Conservation (phyloP, 2,113 vertebrate species). For the Camelus bactrianus region DNA sequence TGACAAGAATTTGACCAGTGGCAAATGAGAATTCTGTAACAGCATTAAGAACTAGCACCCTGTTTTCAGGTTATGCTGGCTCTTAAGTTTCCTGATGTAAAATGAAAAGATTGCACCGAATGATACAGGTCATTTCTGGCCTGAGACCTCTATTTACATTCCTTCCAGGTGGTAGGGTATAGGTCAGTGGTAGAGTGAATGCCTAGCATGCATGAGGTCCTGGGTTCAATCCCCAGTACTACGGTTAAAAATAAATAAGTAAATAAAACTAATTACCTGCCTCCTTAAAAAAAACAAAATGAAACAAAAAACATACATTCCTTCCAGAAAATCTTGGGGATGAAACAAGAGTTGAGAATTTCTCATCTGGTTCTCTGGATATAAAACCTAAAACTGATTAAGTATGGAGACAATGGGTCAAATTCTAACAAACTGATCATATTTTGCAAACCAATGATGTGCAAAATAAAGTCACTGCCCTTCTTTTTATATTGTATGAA, state of each 20-base stretch:
- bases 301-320: neutral
- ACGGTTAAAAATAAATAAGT: no score
- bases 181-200: no score
- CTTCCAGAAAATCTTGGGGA: neutral
- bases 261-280: no score
- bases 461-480: constrained; percentile 1
- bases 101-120: neutral
- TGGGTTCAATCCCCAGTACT: no score
- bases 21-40: neutral
- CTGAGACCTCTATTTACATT: neutral
- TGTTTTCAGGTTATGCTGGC: neutral
- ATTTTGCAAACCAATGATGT: constrained; percentile 27
- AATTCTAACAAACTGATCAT: constrained; percentile 16
- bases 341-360: neutral
- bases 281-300: no score
- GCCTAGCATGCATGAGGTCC: no score
- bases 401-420: neutral
- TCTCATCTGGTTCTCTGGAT: neutral
- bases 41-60: neutral
- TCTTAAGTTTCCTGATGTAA: neutral
- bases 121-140: neutral
- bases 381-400: neutral
- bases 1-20: neutral
- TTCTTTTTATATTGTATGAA: constrained; percentile 12
- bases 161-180: neutral